A percentile compares a stretch with the other conserved stretches of the same genome.
These are phyloP conservation scores for Ariopsis seemanni DNA, from an alignment of 2,113 vertebrate species.

Conservation along the genomic window DNA sequence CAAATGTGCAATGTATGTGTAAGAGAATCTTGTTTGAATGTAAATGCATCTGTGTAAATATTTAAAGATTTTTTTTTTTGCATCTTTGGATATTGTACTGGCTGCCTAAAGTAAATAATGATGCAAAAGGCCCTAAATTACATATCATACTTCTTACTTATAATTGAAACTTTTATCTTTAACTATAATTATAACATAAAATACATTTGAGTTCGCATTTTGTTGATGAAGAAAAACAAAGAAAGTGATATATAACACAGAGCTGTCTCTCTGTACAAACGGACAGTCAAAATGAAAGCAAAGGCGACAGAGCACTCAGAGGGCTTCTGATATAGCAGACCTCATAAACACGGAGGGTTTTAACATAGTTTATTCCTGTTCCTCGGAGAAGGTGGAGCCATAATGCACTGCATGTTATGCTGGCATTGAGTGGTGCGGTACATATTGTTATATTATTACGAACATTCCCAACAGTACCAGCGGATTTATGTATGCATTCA, in stretches of 20 bases:
- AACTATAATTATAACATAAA: background rate
- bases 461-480: slow-evolving; percentile 38
- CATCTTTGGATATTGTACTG: no score
- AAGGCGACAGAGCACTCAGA: background rate
- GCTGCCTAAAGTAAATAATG: background rate
- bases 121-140: no score
- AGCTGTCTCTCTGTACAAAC: background rate
- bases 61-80: background rate
- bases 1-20: background rate
- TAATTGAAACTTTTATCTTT: background rate
- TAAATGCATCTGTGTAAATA: background rate
- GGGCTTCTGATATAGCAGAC: background rate
- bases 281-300: background rate
- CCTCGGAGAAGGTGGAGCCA: slow-evolving; percentile 22
- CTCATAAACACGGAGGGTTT: slow-evolving; percentile 24
- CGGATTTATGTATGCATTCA: slow-evolving; percentile 46
- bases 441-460: slow-evolving; percentile 42
- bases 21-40: background rate
- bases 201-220: background rate
- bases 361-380: slow-evolving; percentile 29
- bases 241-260: background rate
- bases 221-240: background rate
- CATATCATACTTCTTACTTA: background rate
- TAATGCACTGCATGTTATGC: slow-evolving; percentile 28
- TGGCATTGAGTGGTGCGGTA: slow-evolving; percentile 17